phyloP scores from a whole-genome alignment of 2,113 vertebrate species.

The Rhinogobius similis region DNA sequence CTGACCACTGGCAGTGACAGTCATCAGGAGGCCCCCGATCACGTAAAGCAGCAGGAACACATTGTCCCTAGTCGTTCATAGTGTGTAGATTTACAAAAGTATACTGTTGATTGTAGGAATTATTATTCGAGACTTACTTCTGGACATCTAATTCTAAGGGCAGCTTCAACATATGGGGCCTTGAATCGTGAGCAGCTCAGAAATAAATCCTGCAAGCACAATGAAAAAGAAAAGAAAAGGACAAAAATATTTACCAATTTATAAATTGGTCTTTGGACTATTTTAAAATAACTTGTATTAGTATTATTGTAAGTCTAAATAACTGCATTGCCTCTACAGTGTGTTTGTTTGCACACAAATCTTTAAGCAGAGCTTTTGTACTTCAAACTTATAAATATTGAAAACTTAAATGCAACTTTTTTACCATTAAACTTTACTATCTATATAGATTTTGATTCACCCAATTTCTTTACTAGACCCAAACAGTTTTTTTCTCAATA shows the following conservation, averaged over 20 bases:
- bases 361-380: no score
- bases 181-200: background rate
- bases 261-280: background rate
- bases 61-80: slow-evolving; percentile 7
- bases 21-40: slow-evolving; percentile 39
- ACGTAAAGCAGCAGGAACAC: slow-evolving; percentile 23
- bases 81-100: background rate
- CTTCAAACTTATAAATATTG: no score
- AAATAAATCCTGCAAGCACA: background rate
- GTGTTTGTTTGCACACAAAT: no score
- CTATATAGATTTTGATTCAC: no score
- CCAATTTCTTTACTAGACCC: background rate
- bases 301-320: no score
- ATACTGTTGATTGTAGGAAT: background rate
- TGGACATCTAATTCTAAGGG: slow-evolving; percentile 15
- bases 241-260: background rate
- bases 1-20: slow-evolving; percentile 16
- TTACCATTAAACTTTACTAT: no score
- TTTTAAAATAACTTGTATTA: no score
- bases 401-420: no score
- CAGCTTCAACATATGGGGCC: slow-evolving; percentile 25
- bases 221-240: background rate
- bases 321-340: no score
- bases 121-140: slow-evolving; percentile 17
- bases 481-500: background rate